Conservation (phyloP, 2,797 vertebrate species). For the Eptatretus atami region DNA sequence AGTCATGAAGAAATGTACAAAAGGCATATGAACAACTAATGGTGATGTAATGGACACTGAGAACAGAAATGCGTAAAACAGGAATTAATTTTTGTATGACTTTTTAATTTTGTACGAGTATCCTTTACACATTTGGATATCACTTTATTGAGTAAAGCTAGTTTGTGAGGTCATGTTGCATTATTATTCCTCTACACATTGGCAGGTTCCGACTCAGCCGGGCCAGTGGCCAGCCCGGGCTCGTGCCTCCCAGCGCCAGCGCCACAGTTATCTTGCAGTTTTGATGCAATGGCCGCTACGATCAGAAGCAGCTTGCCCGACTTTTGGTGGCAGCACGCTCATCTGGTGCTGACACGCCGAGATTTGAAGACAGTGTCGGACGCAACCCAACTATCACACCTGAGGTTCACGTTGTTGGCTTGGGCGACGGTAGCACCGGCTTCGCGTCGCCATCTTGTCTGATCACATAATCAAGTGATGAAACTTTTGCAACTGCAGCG, state of each 20-base stretch:
- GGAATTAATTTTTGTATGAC: too few species aligned
- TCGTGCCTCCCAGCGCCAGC: conserved; percentile 14
- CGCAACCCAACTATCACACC: conserved; percentile 92
- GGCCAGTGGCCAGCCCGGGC: conserved; percentile 37
- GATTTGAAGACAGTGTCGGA: conserved; percentile 86
- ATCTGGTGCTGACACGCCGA: conserved; percentile 69
- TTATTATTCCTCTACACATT: conserved; percentile 23
- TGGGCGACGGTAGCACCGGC: conserved; percentile 43
- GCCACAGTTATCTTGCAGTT: too few species aligned
- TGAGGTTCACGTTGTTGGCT: conserved; percentile 63
- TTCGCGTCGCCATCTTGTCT: conserved; percentile 44
- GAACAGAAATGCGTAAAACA: too few species aligned
- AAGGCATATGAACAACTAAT: too few species aligned
- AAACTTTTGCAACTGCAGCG: conserved; percentile 15
- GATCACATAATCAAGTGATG: conserved; percentile 25
- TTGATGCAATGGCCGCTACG: too few species aligned
- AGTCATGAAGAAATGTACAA: too few species aligned
- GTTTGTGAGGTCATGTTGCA: conserved; percentile 10
- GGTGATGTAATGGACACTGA: too few species aligned
- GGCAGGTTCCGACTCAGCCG: conserved; percentile 13
- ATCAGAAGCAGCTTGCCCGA: conserved; percentile 35
- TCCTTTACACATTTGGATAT: too few species aligned
- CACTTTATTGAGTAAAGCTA: too few species aligned
- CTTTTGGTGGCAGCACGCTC: conserved; percentile 81
- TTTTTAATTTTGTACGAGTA: too few species aligned